Percentiles rank a stretch among this genome's conserved stretches.
phyloP scores from a whole-genome alignment of 2,888 invertebrate species.

The Heliconius aoede region DNA sequence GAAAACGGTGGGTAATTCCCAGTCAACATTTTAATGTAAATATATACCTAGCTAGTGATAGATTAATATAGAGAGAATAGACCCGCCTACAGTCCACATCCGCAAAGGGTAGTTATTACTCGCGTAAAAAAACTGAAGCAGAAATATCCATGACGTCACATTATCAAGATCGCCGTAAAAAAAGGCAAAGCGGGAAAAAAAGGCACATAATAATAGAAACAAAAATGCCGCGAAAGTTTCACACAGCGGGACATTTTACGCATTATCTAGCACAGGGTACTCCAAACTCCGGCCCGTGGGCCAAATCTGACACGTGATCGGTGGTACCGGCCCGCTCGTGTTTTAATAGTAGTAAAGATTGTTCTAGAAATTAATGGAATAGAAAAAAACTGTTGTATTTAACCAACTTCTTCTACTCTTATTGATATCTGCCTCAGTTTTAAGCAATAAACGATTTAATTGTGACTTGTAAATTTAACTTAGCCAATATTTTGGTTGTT shows the following conservation, averaged over 20 bases:
- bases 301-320: constrained; percentile 27
- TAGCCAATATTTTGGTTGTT: not conserved
- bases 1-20: not conserved
- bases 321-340: constrained; percentile 15
- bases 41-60: constrained; percentile 40
- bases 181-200: constrained; percentile 58
- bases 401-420: not conserved
- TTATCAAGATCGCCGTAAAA: constrained; percentile 58
- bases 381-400: not conserved
- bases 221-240: constrained; percentile 65
- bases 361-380: no score
- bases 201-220: constrained; percentile 64
- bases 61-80: constrained; percentile 37
- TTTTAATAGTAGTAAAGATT: not conserved
- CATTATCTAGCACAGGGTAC: constrained; percentile 57
- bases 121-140: constrained; percentile 48
- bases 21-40: constrained; percentile 44
- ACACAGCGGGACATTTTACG: constrained; percentile 59
- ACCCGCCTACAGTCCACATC: constrained; percentile 44
- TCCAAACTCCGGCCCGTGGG: constrained; percentile 29
- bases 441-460: not conserved
- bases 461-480: not conserved
- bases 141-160: constrained; percentile 51
- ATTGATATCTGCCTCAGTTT: not conserved
- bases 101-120: constrained; percentile 49